A percentile compares a stretch with the other conserved stretches of the same genome.
phyloP scores from a whole-genome alignment of 2,113 vertebrate species.

The Misgurnus mizolepis region DNA sequence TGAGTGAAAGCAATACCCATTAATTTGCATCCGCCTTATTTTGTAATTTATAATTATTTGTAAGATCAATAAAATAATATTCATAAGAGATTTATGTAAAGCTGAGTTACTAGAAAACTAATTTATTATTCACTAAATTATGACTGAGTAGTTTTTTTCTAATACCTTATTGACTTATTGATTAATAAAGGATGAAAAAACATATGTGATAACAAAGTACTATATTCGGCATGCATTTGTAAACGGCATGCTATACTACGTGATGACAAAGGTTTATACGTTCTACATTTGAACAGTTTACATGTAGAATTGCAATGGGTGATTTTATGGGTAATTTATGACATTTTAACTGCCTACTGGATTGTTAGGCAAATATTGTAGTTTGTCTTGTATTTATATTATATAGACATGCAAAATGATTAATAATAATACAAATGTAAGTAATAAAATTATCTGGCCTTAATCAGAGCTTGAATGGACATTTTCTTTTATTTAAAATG shows the following conservation, averaged over 20 bases:
- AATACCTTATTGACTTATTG: neutral
- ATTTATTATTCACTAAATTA: neutral
- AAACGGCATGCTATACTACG: neutral
- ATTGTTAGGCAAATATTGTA: neutral
- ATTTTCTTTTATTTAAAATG: constrained; percentile 4
- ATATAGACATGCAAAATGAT: neutral
- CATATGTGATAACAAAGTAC: neutral
- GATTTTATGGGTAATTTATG: neutral
- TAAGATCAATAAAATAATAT: constrained; percentile 16
- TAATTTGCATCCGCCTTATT: neutral
- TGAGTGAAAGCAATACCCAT: constrained; percentile 23
- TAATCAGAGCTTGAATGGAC: neutral
- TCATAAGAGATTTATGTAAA: neutral
- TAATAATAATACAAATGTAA: neutral
- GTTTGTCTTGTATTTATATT: neutral
- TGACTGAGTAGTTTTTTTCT: neutral
- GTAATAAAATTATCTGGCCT: constrained; percentile 1
- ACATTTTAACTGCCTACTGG: neutral
- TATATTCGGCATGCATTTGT: neutral
- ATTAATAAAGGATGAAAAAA: neutral
- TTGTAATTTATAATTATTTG: constrained; percentile 21
- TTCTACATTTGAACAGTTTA: neutral
- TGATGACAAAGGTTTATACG: neutral
- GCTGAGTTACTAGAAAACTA: neutral
- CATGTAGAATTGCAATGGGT: neutral